Evolutionary conservation across 2,888 invertebrate genomes (phyloP).

Genomic region (Stenurella melanura): DNA sequence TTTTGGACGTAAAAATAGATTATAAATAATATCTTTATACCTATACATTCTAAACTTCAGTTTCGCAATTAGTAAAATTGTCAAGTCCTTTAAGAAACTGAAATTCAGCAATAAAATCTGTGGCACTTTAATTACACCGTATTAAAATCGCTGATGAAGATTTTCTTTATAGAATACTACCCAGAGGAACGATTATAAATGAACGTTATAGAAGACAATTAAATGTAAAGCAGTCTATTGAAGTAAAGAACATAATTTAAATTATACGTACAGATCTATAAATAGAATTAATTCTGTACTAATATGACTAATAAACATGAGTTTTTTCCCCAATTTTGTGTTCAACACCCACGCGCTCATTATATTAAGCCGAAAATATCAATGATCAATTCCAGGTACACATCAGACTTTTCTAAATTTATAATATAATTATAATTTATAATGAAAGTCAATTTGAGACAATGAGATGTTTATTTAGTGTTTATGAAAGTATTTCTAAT

Average conservation of each 20-base stretch:
- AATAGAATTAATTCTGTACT: slow-evolving; percentile 2
- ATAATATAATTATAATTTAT: too few relatives aligned
- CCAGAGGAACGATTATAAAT: neutral
- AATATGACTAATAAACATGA: neutral
- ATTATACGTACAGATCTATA: neutral
- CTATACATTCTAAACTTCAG: neutral
- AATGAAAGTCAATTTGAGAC: neutral
- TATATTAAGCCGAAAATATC: neutral
- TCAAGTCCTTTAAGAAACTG: slow-evolving; percentile 1
- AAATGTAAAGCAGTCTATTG: neutral
- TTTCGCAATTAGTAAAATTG: neutral
- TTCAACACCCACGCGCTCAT: neutral
- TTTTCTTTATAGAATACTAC: neutral
- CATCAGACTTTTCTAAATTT: too few relatives aligned
- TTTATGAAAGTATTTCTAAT: too few relatives aligned
- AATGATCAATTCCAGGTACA: neutral
- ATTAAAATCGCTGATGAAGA: slow-evolving; percentile 3
- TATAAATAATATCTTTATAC: too few relatives aligned
- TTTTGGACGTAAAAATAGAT: too few relatives aligned
- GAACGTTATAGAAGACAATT: neutral
- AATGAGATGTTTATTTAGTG: neutral
- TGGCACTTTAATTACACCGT: neutral
- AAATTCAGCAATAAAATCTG: neutral
- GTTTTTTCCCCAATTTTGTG: neutral
- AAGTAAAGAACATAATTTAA: neutral